phyloP scores from a whole-genome alignment of 1,140 invertebrate genomes.

The Lordiphosa clarofinis region DNA sequence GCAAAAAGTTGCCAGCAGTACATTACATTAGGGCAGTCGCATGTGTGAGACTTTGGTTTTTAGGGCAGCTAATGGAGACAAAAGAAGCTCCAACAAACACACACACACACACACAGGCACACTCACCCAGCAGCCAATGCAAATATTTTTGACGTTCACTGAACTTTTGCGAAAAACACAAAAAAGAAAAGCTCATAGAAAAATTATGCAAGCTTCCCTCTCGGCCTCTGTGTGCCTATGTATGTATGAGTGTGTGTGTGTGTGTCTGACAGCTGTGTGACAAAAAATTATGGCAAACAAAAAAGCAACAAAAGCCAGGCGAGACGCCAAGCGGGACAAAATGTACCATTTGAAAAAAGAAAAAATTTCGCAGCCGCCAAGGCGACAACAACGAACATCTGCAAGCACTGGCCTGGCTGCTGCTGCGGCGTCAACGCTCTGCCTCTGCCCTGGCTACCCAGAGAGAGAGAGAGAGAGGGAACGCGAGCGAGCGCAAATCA shows the following conservation, averaged over 20 bases:
- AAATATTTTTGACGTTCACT: conserved; percentile 79
- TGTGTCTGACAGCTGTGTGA: conserved; percentile 72
- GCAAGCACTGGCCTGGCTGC: conserved; percentile 35
- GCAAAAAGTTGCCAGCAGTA: conserved; percentile 1
- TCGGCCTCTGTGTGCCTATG: conserved; percentile 11
- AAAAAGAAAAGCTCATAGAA: conserved; percentile 19
- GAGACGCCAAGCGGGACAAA: conserved; percentile 39
- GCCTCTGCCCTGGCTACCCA: neutral
- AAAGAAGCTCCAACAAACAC: conserved; percentile 35
- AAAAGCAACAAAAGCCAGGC: conserved; percentile 58
- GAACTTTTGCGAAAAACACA: conserved; percentile 62
- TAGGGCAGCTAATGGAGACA: conserved; percentile 43
- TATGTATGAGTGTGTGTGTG: conserved; percentile 19
- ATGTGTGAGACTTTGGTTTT: conserved; percentile 9
- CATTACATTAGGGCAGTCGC: conserved; percentile 25
- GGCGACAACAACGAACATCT: conserved; percentile 71
- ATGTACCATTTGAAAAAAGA: conserved; percentile 16
- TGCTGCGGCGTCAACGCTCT: neutral
- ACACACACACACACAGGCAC: conserved; percentile 5
- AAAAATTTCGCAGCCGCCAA: conserved; percentile 36
- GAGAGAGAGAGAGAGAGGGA: conserved; percentile 12
- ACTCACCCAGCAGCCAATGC: conserved; percentile 41
- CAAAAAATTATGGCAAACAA: conserved; percentile 70
- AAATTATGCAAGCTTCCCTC: conserved; percentile 68
- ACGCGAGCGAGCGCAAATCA: conserved; percentile 4